These are phyloP conservation scores for Cervus canadensis DNA, from an alignment of 2,113 vertebrate genomes.

Conservation along the genomic window DNA sequence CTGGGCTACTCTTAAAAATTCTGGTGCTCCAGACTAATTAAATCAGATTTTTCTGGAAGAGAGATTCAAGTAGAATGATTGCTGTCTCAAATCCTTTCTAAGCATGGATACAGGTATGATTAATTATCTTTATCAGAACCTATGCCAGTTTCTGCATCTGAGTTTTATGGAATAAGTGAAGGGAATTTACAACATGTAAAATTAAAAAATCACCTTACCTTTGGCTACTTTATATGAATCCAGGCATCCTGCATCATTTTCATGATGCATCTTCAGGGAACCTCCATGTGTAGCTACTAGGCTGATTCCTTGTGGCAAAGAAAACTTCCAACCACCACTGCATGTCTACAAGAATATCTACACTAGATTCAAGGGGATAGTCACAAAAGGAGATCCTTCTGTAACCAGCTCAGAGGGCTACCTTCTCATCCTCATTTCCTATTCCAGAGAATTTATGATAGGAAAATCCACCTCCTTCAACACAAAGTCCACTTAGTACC, in stretches of 20 bases:
- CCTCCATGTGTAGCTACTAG: neutral
- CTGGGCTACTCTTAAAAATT: neutral
- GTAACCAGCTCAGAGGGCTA: neutral
- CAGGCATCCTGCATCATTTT: neutral
- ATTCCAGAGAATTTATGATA: neutral
- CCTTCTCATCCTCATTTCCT: neutral
- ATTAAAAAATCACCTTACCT: neutral
- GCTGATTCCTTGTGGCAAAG: neutral
- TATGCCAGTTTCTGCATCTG: neutral
- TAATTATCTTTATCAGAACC: neutral
- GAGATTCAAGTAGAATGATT: neutral
- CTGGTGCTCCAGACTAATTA: neutral
- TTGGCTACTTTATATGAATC: neutral
- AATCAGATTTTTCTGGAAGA: neutral
- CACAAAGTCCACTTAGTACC: neutral
- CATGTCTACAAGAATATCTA: neutral
- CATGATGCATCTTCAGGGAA: neutral
- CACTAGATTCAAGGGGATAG: neutral
- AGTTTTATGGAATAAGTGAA: neutral
- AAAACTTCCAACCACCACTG: neutral
- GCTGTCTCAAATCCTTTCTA: neutral
- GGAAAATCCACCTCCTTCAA: neutral
- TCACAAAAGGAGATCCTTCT: neutral
- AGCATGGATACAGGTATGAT: neutral
- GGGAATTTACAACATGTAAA: neutral